These are phyloP conservation scores for Corticium candelabrum DNA, from an alignment of 37 sponge, comb jelly and placozoan species.

Conservation along the genomic window DNA sequence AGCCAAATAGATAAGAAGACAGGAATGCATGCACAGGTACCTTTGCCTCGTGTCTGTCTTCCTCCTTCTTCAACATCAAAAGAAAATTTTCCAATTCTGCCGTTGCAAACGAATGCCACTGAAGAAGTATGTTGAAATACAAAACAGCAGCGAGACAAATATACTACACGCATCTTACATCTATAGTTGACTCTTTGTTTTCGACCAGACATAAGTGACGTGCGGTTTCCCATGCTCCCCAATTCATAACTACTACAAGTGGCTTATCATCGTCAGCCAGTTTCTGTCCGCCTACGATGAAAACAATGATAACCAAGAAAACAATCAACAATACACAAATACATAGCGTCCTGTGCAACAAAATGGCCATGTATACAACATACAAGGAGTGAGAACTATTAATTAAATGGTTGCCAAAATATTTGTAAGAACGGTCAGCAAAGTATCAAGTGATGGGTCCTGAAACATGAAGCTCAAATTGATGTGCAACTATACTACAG, in stretches of 20 bases:
- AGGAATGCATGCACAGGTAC: not conserved
- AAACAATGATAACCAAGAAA: not conserved
- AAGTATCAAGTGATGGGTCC: too few relatives aligned
- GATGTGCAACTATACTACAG: too few relatives aligned
- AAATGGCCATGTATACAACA: too few relatives aligned
- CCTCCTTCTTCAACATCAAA: not conserved
- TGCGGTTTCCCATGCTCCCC: too few relatives aligned
- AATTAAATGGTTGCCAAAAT: too few relatives aligned
- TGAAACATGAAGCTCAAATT: too few relatives aligned
- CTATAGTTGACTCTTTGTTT: not conserved
- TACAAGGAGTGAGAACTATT: too few relatives aligned
- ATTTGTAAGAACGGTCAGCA: too few relatives aligned
- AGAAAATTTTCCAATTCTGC: not conserved
- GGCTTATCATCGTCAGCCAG: not conserved
- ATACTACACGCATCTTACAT: conserved; percentile 1
- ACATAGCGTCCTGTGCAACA: too few relatives aligned
- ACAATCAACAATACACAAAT: not conserved
- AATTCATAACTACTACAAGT: not conserved
- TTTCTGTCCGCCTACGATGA: not conserved
- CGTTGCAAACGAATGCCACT: not conserved
- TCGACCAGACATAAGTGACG: not conserved
- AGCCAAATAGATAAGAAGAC: too few relatives aligned
- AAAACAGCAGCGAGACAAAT: not conserved
- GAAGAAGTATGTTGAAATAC: not conserved
- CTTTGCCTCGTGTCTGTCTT: not conserved